Base-by-base conservation (phyloP, 2,888 invertebrate species). In the Plemyria rubiginata region DNA sequence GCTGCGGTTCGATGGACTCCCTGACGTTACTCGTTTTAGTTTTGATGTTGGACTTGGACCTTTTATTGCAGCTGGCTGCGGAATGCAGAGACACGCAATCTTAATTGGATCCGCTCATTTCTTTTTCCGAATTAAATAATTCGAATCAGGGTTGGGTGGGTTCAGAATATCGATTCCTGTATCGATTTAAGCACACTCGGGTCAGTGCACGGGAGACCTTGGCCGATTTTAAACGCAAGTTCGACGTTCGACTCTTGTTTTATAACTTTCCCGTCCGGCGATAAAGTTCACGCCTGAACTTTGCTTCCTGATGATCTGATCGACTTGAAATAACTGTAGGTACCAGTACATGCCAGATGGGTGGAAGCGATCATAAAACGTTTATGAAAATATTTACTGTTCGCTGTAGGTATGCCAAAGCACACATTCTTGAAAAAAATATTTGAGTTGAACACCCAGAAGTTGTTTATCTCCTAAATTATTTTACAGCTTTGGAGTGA, bases 201-300 rank as follows among this genome's bases (percentile, higher is more conserved):
- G 87, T 90, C 88, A 83, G 70, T 81, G 84, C 81, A 86, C 91
- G 78, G 64, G 75, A 80, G 87, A 90, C 92, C 92, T 92, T 92
- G 92, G 92, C 92, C 92, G 91, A 92, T 86, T 91, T 91, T 83
- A 83, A 86, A 85, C 82, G 75, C 80, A 84, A 82, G 90, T 90
- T 92, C 90, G 86, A 84, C 77, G 90, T 77, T 85, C 89, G 79
- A 72, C 79, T 77, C 80, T 77, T 81, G 84, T 87, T 91, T 90
- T 89, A 87, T 80, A 86, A 85, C 85, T 88, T 90, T 90, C 80
- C 80, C 86, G 82, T 77, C 75, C 79, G 82, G 76, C 84, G 81
- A 86, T 90, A 89, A 88, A 91, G 83, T 89, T 89, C 85, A 85
- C 78, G 84, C 80, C 78, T 78, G 79, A 81, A 82, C 81, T 82